These are phyloP conservation scores for Tachysurus fulvidraco DNA, from an alignment of 2,113 vertebrate species.

Conservation along the genomic window DNA sequence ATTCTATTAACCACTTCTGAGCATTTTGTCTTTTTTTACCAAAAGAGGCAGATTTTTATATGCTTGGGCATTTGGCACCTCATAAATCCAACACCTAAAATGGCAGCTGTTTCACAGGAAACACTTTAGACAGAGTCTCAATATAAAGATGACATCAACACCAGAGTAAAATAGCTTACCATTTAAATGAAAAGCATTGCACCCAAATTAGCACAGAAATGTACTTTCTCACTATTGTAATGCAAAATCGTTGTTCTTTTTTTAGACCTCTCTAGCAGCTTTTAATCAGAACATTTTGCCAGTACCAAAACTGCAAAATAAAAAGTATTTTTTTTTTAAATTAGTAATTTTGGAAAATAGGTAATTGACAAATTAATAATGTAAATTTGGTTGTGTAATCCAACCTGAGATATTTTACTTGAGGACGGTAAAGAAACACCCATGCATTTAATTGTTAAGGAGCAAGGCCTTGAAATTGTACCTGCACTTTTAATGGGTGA, in stretches of 20 bases:
- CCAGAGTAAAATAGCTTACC: neutral
- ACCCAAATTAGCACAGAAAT: neutral
- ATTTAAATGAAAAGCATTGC: neutral
- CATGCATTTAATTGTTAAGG: neutral
- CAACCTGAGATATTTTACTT: neutral
- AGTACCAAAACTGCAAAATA: neutral
- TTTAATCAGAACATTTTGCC: neutral
- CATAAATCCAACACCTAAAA: neutral
- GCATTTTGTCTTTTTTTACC: neutral
- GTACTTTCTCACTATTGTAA: neutral
- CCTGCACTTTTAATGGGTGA: neutral
- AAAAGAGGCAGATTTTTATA: neutral
- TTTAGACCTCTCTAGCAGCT: neutral
- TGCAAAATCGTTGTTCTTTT: neutral
- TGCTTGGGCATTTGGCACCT: neutral
- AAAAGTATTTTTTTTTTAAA: too few species aligned
- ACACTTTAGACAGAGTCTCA: neutral
- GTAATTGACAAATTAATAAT: neutral
- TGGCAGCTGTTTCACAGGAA: neutral
- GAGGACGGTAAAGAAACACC: neutral
- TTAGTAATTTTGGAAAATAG: neutral
- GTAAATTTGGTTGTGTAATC: neutral
- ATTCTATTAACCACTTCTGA: neutral
- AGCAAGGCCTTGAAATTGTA: neutral
- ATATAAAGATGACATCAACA: neutral